These are phyloP conservation scores for Drosophila seclusa DNA, from an alignment of 2,888 invertebrate species.

Conservation along the genomic window DNA sequence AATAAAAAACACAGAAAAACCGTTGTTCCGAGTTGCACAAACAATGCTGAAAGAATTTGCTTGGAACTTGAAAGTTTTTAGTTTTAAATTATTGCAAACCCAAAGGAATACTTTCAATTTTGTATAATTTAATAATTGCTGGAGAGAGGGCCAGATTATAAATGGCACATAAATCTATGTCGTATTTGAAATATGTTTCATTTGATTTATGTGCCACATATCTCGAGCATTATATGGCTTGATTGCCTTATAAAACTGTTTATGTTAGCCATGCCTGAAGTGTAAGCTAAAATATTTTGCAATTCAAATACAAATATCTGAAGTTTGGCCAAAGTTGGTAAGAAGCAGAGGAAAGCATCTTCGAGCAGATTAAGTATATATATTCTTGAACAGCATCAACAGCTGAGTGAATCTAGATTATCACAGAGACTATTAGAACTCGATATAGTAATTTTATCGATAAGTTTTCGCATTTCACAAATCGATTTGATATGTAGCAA, in stretches of 20 bases:
- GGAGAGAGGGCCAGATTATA: background rate
- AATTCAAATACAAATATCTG: background rate
- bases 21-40: conserved; percentile 2
- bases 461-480: background rate
- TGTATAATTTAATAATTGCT: background rate
- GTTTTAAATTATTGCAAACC: background rate
- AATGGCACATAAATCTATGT: background rate
- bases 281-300: background rate
- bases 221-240: background rate
- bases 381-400: background rate
- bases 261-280: background rate
- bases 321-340: background rate
- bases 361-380: background rate
- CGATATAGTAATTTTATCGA: background rate
- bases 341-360: background rate
- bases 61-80: background rate
- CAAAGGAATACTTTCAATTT: background rate
- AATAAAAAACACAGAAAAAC: conserved; percentile 10
- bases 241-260: background rate
- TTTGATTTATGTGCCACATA: conserved; percentile 6
- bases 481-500: background rate
- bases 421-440: background rate
- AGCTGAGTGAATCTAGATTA: background rate
- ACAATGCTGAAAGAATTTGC: background rate
- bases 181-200: background rate